A percentile compares a stretch with the other conserved stretches of the same genome.
Evolutionary conservation across 2,888 invertebrate species (phyloP).

Genomic region (Microplitis deprimator): DNA sequence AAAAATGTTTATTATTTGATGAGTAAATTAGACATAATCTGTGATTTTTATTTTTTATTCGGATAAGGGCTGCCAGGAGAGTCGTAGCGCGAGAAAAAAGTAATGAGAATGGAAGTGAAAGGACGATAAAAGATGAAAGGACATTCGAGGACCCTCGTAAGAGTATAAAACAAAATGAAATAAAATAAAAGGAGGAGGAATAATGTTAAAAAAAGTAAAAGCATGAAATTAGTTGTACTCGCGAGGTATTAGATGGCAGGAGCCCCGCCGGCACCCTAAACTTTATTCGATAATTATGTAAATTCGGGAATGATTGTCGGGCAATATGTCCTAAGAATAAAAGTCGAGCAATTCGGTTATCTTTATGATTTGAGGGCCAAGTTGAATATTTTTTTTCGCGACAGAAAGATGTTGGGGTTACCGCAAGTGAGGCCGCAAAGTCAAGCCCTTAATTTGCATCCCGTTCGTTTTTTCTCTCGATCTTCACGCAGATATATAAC

Average conservation of each 20-base stretch:
- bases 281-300: slow-evolving; percentile 72
- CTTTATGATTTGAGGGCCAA: slow-evolving; percentile 66
- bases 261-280: slow-evolving; percentile 63
- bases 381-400: slow-evolving; percentile 26
- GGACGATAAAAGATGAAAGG: slow-evolving; percentile 34
- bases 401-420: slow-evolving; percentile 37
- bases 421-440: slow-evolving; percentile 54
- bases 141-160: slow-evolving; percentile 26
- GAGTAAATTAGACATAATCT: neutral
- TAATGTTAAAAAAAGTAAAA: slow-evolving; percentile 49
- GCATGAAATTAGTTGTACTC: slow-evolving; percentile 64
- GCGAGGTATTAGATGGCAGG: slow-evolving; percentile 44
- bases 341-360: slow-evolving; percentile 70
- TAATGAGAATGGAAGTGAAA: slow-evolving; percentile 37
- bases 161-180: slow-evolving; percentile 20
- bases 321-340: slow-evolving; percentile 70
- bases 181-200: slow-evolving; percentile 37
- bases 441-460: slow-evolving; percentile 69
- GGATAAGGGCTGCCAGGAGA: slow-evolving; percentile 34
- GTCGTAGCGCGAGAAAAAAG: slow-evolving; percentile 39
- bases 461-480: slow-evolving; percentile 61
- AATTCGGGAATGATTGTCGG: slow-evolving; percentile 70
- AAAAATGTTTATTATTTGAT: neutral
- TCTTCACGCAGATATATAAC: slow-evolving; percentile 58
- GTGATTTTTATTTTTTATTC: slow-evolving; percentile 10